These are phyloP conservation scores for Amphiprion clarkii DNA, from an alignment of 2,797 vertebrate species.

Conservation along the genomic window DNA sequence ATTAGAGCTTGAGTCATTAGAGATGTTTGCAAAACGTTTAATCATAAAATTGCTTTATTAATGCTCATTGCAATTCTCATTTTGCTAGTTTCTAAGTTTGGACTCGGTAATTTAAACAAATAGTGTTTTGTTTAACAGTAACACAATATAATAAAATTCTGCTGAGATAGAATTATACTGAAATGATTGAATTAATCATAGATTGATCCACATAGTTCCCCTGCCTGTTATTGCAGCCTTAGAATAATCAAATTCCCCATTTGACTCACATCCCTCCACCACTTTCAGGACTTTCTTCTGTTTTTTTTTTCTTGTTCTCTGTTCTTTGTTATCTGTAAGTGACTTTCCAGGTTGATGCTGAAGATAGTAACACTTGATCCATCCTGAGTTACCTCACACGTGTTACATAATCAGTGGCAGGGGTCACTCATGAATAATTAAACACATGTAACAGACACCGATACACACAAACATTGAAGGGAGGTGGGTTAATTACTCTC, in stretches of 20 bases:
- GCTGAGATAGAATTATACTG: not conserved
- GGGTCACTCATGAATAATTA: conserved; percentile 23
- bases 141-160: not conserved
- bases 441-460: conserved; percentile 1
- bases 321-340: conserved; percentile 14
- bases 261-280: not conserved
- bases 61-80: not conserved
- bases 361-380: conserved; percentile 4
- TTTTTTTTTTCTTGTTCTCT: not conserved
- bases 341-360: conserved; percentile 36
- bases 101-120: no score
- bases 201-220: not conserved
- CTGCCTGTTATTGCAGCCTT: not conserved
- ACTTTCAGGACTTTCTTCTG: no score
- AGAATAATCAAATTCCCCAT: not conserved
- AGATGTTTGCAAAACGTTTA: not conserved
- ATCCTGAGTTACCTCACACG: conserved; percentile 30
- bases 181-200: conserved; percentile 4
- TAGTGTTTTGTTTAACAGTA: not conserved
- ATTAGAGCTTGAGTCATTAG: not conserved
- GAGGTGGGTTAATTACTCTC: conserved; percentile 10
- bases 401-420: conserved; percentile 46
- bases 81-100: not conserved
- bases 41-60: not conserved
- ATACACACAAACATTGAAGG: conserved; percentile 13